phyloP scores from a whole-genome alignment of 2,888 invertebrate species.

The Abrostola tripartita region DNA sequence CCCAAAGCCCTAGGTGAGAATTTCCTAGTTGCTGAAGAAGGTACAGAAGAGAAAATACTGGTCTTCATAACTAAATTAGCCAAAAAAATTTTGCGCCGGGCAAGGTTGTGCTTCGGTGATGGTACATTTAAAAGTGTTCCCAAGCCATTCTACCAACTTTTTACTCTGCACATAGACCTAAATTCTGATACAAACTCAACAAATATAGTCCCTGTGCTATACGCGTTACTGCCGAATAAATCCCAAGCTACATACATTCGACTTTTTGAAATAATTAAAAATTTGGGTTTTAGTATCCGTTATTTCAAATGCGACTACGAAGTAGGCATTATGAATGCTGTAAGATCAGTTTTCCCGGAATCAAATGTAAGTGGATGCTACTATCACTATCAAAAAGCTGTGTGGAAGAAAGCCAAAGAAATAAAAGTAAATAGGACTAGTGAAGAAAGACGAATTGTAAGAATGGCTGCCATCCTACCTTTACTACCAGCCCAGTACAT shows the following conservation, averaged over 20 bases:
- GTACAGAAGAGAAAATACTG: conserved; percentile 19
- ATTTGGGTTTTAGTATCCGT: too few species aligned
- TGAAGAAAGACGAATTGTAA: conserved; percentile 11
- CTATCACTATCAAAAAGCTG: conserved; percentile 21
- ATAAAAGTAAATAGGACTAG: conserved; percentile 11
- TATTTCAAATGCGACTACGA: too few species aligned
- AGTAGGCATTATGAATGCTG: too few species aligned
- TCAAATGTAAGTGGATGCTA: conserved; percentile 18
- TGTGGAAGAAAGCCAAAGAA: conserved; percentile 18
- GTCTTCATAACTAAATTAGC: conserved; percentile 2
- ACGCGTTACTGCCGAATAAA: too few species aligned
- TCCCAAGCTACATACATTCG: too few species aligned
- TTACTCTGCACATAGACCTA: conserved; percentile 21
- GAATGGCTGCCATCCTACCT: conserved; percentile 14
- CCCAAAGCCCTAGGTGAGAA: too few species aligned
- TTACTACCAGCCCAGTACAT: conserved; percentile 19
- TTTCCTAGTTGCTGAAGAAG: conserved; percentile 20
- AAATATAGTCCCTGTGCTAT: too few species aligned
- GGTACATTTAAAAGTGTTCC: conserved; percentile 22
- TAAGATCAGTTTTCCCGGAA: too few species aligned
- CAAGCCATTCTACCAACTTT: conserved; percentile 17
- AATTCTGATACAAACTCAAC: conserved; percentile 18
- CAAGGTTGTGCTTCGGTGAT: conserved; percentile 16
- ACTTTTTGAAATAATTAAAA: too few species aligned
- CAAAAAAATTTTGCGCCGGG: conserved; percentile 1